Conservation (phyloP, 2,113 vertebrate species). For the Uria lomvia region DNA sequence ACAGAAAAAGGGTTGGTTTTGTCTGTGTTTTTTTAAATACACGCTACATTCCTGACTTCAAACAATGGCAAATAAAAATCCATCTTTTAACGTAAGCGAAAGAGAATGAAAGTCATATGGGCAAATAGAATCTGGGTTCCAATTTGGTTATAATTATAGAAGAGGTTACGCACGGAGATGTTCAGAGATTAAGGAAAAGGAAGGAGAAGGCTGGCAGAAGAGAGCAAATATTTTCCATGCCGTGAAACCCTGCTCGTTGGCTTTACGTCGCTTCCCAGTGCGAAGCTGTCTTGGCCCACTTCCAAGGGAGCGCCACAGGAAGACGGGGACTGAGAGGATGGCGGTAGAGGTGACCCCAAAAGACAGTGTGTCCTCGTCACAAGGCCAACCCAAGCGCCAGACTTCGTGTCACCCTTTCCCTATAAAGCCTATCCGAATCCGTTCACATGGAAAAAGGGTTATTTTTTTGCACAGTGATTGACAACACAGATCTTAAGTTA, state of each 20-base stretch:
- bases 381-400: not conserved
- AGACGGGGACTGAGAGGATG: not conserved
- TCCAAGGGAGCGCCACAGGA: not conserved
- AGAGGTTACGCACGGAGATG: not conserved
- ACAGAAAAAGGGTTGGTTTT: not conserved
- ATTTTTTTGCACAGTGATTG: not conserved
- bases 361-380: not conserved
- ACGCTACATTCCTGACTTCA: not conserved
- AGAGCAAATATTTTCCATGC: not conserved
- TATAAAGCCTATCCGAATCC: not conserved
- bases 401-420: not conserved
- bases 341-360: not conserved
- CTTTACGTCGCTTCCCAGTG: not conserved
- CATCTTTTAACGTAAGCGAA: not conserved
- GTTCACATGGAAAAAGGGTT: not conserved
- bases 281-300: not conserved
- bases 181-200: not conserved
- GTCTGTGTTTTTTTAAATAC: not conserved
- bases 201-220: not conserved
- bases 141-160: not conserved
- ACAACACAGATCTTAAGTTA: not conserved
- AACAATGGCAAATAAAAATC: not conserved
- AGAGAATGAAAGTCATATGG: not conserved
- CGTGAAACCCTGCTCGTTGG: not conserved
- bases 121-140: not conserved